Conservation (phyloP, 2,797 vertebrate species). For the Crocidura indochinensis region DNA sequence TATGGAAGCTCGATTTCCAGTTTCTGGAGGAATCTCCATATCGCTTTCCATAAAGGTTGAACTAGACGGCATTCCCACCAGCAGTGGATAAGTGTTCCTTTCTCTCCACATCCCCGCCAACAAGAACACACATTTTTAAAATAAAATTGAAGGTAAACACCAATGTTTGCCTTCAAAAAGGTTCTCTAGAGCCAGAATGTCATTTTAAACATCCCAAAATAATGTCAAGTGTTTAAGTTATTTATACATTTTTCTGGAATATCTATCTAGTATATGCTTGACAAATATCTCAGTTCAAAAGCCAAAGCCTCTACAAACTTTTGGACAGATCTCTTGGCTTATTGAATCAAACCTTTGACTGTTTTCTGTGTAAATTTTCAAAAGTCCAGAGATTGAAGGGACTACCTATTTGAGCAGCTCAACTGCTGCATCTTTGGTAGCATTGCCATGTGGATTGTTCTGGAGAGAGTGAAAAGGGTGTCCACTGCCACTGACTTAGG, state of each 20-base stretch:
- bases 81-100: no score
- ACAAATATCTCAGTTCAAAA: not conserved
- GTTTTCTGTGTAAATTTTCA: not conserved
- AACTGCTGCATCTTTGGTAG: not conserved
- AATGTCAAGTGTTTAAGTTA: no score
- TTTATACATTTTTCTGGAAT: no score
- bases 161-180: not conserved
- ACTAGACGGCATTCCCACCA: no score
- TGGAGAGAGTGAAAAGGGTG: not conserved
- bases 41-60: no score
- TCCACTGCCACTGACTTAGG: not conserved
- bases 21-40: no score
- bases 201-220: no score
- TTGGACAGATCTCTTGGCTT: not conserved
- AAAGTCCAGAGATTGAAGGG: not conserved
- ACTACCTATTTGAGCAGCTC: no score
- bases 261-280: not conserved
- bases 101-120: no score
- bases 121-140: no score
- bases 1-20: no score
- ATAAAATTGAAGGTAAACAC: no score
- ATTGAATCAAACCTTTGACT: not conserved
- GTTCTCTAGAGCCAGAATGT: rapidly evolving
- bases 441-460: not conserved
- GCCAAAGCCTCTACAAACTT: not conserved